Evolutionary conservation across 1,140 invertebrate species (phyloP).

Genomic region (Colletes latitarsis): DNA sequence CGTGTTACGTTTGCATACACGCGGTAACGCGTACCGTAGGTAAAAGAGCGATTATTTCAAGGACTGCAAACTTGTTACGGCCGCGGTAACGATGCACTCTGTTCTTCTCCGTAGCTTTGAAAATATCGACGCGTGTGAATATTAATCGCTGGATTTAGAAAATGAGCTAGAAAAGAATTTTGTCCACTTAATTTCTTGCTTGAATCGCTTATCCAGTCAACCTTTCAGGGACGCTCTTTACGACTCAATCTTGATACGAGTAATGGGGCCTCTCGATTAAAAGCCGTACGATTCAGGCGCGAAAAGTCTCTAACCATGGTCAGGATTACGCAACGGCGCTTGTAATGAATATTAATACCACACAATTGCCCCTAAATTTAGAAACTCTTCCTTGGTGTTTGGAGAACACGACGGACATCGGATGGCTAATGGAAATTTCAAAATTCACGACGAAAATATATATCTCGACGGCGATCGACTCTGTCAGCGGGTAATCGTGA

Average conservation of each 20-base stretch:
- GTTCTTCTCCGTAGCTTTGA: slow-evolving; percentile 15
- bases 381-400: neutral
- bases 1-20: slow-evolving; percentile 47
- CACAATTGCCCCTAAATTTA: too few relatives aligned
- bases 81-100: slow-evolving; percentile 16
- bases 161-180: neutral
- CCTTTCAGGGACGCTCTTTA: neutral
- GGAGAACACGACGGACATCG: neutral
- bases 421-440: neutral
- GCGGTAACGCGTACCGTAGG: slow-evolving; percentile 32
- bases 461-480: neutral
- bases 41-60: slow-evolving; percentile 52
- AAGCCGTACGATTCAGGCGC: neutral
- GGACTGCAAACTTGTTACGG: slow-evolving; percentile 47
- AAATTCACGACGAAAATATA: neutral
- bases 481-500: neutral
- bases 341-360: slow-evolving; percentile 6
- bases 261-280: neutral
- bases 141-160: neutral
- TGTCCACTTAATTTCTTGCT: neutral
- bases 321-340: too few relatives aligned
- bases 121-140: slow-evolving; percentile 13
- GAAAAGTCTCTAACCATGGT: neutral
- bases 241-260: neutral
- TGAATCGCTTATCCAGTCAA: neutral